Percentiles rank a stretch among this genome's conserved stretches.
phyloP scores from a whole-genome alignment of 2,113 vertebrate species.

The Falcunculus frontatus region DNA sequence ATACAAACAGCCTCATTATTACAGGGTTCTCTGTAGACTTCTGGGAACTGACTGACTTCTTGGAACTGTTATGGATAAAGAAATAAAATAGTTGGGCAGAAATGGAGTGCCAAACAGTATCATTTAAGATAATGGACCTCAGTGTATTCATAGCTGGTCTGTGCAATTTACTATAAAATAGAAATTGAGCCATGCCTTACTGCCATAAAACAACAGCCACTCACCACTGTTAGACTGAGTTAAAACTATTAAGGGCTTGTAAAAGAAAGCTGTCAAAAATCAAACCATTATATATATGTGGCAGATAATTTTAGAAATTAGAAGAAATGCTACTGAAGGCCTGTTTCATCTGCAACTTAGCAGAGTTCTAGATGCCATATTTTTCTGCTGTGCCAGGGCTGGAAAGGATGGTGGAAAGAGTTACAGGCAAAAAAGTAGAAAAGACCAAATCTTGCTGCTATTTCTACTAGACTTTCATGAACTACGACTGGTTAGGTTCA shows the following conservation, averaged over 20 bases:
- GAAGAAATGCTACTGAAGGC: fast-evolving
- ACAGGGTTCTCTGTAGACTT: neutral
- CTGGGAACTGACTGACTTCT: neutral
- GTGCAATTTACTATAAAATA: neutral
- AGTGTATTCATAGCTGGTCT: neutral
- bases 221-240: neutral
- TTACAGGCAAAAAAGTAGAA: neutral
- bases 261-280: neutral
- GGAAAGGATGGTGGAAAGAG: neutral
- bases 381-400: neutral
- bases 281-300: neutral
- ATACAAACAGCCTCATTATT: neutral
- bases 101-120: neutral
- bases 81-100: neutral
- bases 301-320: neutral
- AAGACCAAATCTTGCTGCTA: neutral
- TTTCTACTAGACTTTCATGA: neutral
- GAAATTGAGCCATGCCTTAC: neutral
- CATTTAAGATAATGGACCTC: neutral
- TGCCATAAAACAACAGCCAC: neutral
- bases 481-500: neutral
- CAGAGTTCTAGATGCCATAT: neutral
- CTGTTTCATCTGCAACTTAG: neutral
- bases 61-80: neutral
- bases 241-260: neutral